Evolutionary conservation across 92 coral and sea anemone genomes (phyloP), one percentile per base, ranked within the genome.

Genomic region (Palythoa caribaeorum): DNA sequence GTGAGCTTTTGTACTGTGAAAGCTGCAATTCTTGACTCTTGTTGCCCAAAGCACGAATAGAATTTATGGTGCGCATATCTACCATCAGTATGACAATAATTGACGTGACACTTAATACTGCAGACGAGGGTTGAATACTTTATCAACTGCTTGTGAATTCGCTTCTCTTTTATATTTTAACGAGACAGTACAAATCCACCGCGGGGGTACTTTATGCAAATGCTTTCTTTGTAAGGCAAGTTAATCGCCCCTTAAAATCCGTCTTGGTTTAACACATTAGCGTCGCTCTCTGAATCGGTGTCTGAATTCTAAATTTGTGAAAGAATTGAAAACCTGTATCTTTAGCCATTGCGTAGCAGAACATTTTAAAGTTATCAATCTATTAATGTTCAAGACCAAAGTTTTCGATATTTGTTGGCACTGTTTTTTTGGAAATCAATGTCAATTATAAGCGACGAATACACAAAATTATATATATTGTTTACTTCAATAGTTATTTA

Each of bases 191-290:
- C 38, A 76, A 55, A 6, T 53, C 83, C 53, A 21, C n/a, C 21
- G 65, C 40, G 83, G 63, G 48, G 17, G 62, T 77, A 16, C 10
- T 77, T 77, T 17, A 77, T 77, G 83, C 47, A 77, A 77, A 77
- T 77, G 17, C 47, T 55, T 5, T 50, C 55, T 19, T 15, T 16
- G 7, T 73, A 73, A 73, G 65, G 47, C 47, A 14, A 13, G 47
- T 14, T 77, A 77, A 77, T 52, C n/a, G 60, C 47, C 62, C 39
- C 6, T 20, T 54, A 53, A 53, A 3, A 11, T 13, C 10, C 57
- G 36, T n/a, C 20, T 63, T 76, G 37, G n/a, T 76, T 76, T 10
- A n/a, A 20, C 54, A 19, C 60, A 6, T 50, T 76, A 50, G 19
- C 55, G 17, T 28, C 1, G 16, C 28, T 74, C 21, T 48, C 59